phyloP scores from a whole-genome alignment of 2,888 invertebrate species.

The Thymelicus lineola region DNA sequence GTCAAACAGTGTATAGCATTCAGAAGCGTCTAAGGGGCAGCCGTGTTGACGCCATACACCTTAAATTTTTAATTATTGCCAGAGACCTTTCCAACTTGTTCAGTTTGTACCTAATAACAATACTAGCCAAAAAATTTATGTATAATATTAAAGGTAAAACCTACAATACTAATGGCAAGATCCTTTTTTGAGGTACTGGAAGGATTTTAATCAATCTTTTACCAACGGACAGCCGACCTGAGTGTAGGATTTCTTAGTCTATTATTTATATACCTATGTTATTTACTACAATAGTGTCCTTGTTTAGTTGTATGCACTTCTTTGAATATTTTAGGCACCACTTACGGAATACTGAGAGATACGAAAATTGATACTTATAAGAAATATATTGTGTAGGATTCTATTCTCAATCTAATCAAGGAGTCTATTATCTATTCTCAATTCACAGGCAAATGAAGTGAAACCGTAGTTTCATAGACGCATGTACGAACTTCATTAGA shows the following conservation, averaged over 20 bases:
- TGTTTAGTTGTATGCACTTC: no score
- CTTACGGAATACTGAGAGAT: no score
- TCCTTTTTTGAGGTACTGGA: slow-evolving; percentile 4
- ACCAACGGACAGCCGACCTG: slow-evolving; percentile 20
- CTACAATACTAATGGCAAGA: not conserved
- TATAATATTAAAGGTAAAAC: not conserved
- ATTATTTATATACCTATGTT: no score
- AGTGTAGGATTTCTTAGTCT: no score
- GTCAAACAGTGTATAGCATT: slow-evolving; percentile 12
- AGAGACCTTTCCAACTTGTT: slow-evolving; percentile 10
- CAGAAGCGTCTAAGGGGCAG: slow-evolving; percentile 37
- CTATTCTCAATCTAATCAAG: no score
- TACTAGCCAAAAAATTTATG: not conserved
- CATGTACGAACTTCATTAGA: slow-evolving; percentile 75
- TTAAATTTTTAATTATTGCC: slow-evolving; percentile 65
- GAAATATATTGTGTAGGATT: no score
- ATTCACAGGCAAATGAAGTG: not conserved
- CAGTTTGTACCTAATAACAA: not conserved
- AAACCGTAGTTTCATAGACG: not conserved
- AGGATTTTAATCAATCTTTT: slow-evolving; percentile 34
- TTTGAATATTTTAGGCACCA: no score
- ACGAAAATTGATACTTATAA: no score
- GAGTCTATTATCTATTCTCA: no score
- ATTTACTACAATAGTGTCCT: no score
- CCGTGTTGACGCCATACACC: slow-evolving; percentile 52